A percentile compares a stretch with the other conserved stretches of the same genome.
phyloP scores from a whole-genome alignment of 53 echinoderm and acorn worm genomes.

The Henricia sp. region DNA sequence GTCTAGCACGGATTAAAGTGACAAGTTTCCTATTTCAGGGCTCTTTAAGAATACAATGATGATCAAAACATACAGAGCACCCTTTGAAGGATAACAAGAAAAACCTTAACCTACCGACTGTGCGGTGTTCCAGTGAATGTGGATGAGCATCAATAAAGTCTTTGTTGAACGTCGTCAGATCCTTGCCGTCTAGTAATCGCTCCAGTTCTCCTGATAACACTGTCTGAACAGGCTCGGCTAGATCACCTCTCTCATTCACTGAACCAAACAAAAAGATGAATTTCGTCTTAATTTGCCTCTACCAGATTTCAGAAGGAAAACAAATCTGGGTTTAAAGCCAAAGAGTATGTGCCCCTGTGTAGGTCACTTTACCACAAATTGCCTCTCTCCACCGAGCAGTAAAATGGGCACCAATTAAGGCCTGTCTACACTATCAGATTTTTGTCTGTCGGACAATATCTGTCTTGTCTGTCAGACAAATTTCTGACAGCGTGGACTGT shows the following conservation, averaged over 20 bases:
- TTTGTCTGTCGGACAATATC: no score
- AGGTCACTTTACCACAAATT: no score
- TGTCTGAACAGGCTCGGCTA: conserved; percentile 75
- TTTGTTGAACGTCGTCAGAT: conserved; percentile 76
- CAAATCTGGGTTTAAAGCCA: no score
- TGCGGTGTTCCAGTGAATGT: conserved; percentile 66
- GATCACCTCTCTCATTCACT: conserved; percentile 64
- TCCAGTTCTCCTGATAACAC: conserved; percentile 76
- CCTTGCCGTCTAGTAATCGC: conserved; percentile 70
- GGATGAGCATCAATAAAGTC: conserved; percentile 72
- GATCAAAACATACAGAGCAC: conserved; percentile 9
- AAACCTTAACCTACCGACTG: conserved; percentile 67
- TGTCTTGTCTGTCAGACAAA: no score
- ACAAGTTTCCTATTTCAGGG: no score
- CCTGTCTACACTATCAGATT: no score
- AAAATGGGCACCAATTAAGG: no score
- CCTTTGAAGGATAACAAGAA: no score
- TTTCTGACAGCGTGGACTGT: no score
- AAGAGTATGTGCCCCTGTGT: no score
- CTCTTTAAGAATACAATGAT: background rate
- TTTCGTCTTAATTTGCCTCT: background rate
- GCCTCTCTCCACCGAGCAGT: no score
- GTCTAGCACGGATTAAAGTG: no score
- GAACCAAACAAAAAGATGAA: conserved; percentile 7
- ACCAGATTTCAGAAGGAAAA: background rate